Evolutionary conservation across 2,113 vertebrate genomes (phyloP).

Genomic region (Cettia cetti): DNA sequence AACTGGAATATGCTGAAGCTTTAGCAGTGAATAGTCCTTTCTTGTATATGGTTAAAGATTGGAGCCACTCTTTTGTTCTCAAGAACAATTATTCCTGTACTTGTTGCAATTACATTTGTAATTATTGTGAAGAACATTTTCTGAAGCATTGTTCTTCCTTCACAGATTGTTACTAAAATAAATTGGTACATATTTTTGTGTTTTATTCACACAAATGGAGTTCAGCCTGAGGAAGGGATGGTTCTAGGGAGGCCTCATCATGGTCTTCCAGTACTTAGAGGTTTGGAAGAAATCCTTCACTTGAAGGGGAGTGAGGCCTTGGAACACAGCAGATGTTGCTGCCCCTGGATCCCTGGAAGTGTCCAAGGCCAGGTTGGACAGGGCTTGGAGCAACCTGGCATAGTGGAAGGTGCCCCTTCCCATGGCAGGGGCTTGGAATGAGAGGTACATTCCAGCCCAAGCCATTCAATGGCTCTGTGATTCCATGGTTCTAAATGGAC

Average conservation of each 20-base stretch:
- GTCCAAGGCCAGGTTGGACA: rapidly evolving
- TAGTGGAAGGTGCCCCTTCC: background rate
- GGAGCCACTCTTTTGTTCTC: background rate
- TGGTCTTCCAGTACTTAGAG: background rate
- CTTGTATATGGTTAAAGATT: background rate
- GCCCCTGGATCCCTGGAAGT: background rate
- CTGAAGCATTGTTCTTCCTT: background rate
- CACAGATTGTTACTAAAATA: background rate
- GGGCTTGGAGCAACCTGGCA: background rate
- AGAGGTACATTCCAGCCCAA: background rate
- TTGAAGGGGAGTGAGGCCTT: rapidly evolving
- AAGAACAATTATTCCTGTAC: background rate
- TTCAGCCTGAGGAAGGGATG: background rate
- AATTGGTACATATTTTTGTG: background rate
- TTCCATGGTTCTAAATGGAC: background rate
- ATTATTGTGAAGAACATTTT: background rate
- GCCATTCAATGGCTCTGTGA: background rate
- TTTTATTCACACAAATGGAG: background rate
- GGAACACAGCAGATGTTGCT: background rate
- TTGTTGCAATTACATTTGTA: background rate
- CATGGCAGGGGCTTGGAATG: background rate
- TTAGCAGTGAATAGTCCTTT: background rate
- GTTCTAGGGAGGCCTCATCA: rapidly evolving
- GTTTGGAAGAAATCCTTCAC: background rate
- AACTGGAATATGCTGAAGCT: background rate